Conservation (phyloP, 2,797 vertebrate species). For the Scyliorhinus canicula region DNA sequence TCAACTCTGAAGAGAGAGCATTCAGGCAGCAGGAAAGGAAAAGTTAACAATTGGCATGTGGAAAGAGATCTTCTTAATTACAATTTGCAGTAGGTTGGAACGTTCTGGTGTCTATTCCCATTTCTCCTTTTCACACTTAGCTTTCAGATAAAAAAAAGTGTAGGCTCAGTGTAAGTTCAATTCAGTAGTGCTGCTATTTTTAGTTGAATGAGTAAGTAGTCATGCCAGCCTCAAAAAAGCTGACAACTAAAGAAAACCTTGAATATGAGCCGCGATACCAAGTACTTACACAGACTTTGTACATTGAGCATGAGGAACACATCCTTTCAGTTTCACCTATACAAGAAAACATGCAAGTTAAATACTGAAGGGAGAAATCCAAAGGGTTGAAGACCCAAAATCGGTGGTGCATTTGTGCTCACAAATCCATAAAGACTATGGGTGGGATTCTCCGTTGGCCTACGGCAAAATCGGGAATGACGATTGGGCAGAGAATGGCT, state of each 20-base stretch:
- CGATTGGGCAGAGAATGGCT: too few species aligned
- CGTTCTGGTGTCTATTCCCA: not conserved
- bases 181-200: not conserved
- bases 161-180: not conserved
- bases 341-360: not conserved
- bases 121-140: not conserved
- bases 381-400: not conserved
- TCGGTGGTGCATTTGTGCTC: not conserved
- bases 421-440: too few species aligned
- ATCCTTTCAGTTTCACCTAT: not conserved
- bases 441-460: too few species aligned
- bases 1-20: not conserved
- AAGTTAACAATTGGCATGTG: not conserved
- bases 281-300: not conserved
- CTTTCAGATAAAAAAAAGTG: not conserved
- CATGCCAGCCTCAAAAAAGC: not conserved
- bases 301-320: not conserved
- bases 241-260: not conserved
- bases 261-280: not conserved
- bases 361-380: not conserved
- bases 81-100: not conserved
- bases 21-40: not conserved
- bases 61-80: not conserved
- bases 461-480: too few species aligned
- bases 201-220: not conserved